phyloP scores from a whole-genome alignment of 2,888 invertebrate genomes.

The Falcaria lacertinaria region DNA sequence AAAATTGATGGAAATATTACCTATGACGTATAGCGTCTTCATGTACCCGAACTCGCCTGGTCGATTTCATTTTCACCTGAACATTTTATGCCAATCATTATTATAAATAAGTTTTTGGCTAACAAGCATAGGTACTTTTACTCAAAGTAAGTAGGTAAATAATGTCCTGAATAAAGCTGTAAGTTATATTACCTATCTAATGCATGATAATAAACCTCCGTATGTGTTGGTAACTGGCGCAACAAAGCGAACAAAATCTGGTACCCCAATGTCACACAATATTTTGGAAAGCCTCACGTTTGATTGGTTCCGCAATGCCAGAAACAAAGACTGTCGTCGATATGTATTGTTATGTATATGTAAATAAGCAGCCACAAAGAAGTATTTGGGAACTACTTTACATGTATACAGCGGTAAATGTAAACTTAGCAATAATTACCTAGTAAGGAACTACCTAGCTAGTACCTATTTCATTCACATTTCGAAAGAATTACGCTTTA shows the following conservation, averaged over 20 bases:
- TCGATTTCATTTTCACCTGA: conserved; percentile 78
- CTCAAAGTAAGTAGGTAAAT: too few relatives aligned
- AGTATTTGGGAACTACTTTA: not conserved
- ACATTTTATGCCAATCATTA: conserved; percentile 74
- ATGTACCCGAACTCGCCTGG: conserved; percentile 77
- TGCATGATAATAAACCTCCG: not conserved
- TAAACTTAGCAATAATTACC: not conserved
- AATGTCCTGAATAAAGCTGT: too few relatives aligned
- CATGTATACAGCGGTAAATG: not conserved
- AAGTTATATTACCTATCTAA: not conserved
- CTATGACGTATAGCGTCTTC: conserved; percentile 78
- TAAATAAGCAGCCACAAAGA: not conserved
- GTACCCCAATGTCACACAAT: not conserved
- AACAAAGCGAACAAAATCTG: conserved; percentile 4
- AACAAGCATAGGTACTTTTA: too few relatives aligned
- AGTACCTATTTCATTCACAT: too few relatives aligned
- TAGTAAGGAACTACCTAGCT: too few relatives aligned
- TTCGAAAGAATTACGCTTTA: too few relatives aligned
- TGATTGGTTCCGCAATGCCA: conserved; percentile 14
- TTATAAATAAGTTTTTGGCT: conserved; percentile 9
- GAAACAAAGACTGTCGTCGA: conserved; percentile 13
- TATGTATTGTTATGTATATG: conserved; percentile 4
- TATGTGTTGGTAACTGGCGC: not conserved
- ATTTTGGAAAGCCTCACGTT: conserved; percentile 4
- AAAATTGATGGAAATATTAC: conserved; percentile 65